Conservation (phyloP, 2,797 vertebrate species). For the Hydrophis major region DNA sequence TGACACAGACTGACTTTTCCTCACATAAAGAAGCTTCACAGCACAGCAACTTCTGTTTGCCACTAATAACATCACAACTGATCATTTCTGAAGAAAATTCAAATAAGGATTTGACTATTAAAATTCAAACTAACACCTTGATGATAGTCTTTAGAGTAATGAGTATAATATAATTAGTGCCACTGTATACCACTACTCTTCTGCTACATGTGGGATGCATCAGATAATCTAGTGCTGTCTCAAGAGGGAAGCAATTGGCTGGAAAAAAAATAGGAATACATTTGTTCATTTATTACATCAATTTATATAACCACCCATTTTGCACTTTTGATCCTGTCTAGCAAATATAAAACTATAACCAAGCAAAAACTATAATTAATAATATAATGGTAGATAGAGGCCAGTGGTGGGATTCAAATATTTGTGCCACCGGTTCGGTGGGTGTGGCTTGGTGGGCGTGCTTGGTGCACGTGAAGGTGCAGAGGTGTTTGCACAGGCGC, state of each 20-base stretch:
- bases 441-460: no score
- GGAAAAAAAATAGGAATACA: background rate
- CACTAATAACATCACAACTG: background rate
- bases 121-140: background rate
- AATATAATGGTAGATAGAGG: background rate
- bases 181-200: background rate
- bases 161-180: background rate
- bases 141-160: background rate
- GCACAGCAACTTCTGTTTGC: background rate
- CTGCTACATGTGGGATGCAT: background rate
- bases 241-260: background rate
- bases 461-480: no score
- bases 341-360: background rate
- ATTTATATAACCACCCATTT: background rate
- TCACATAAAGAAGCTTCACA: background rate
- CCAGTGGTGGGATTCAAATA: no score
- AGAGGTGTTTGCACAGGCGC: no score
- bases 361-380: background rate
- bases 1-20: background rate
- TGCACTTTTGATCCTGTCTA: background rate
- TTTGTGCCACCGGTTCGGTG: no score
- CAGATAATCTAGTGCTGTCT: background rate
- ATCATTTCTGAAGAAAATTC: background rate
- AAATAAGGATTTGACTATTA: background rate
- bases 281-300: background rate